Evolutionary conservation across 2,888 invertebrate genomes (phyloP).

Genomic region (Agriopis leucophaearia): DNA sequence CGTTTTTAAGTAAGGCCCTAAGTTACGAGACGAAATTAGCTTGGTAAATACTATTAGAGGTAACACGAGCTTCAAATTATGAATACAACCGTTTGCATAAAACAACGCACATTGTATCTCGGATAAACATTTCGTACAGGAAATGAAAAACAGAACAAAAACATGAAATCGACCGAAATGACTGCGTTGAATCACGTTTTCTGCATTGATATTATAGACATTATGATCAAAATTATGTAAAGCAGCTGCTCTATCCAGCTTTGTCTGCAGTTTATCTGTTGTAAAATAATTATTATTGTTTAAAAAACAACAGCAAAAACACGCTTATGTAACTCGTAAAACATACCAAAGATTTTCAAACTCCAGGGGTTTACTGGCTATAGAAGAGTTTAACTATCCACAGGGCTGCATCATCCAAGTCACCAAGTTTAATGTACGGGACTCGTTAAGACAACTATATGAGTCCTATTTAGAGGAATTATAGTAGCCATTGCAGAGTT

Average conservation of each 20-base stretch:
- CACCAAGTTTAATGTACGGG: no score
- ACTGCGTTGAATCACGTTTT: slow-evolving; percentile 23
- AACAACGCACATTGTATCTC: slow-evolving; percentile 25
- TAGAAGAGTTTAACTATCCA: no score
- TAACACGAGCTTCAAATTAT: slow-evolving; percentile 15
- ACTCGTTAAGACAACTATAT: no score
- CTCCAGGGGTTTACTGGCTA: no score
- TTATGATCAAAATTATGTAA: slow-evolving; percentile 16
- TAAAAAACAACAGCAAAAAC: no score
- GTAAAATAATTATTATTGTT: neutral
- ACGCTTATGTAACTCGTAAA: no score
- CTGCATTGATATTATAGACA: slow-evolving; percentile 17
- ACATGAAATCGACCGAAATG: slow-evolving; percentile 46
- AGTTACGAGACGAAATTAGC: neutral
- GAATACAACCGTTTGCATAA: slow-evolving; percentile 16
- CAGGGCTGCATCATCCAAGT: no score
- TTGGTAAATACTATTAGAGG: slow-evolving; percentile 5
- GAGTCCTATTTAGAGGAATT: no score
- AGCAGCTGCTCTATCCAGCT: neutral
- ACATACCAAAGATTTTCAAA: no score
- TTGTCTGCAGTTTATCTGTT: neutral
- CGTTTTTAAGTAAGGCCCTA: no score
- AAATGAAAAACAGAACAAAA: slow-evolving; percentile 48
- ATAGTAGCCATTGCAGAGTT: no score
- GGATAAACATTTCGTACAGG: slow-evolving; percentile 50